Conservation (phyloP, 2,888 invertebrate genomes). For the Cantharis rufa region DNA sequence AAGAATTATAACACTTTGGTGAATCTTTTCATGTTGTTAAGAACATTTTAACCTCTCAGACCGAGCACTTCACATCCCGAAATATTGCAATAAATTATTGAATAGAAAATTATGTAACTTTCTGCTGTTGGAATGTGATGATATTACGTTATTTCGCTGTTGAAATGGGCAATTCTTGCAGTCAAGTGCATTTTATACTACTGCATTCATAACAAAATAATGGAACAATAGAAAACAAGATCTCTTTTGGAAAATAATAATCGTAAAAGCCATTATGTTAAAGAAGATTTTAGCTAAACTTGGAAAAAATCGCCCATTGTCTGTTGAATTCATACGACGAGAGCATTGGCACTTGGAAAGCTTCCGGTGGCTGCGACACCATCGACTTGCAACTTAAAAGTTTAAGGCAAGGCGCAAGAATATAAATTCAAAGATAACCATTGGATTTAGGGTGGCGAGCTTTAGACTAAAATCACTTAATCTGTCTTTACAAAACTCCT, state of each 20-base stretch:
- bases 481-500: conserved; percentile 23
- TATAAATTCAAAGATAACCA: conserved; percentile 30
- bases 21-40: not conserved
- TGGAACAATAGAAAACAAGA: conserved; percentile 23
- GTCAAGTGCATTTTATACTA: conserved; percentile 16
- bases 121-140: not conserved
- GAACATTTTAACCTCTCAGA: not conserved
- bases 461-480: conserved; percentile 28
- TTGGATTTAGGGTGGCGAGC: conserved; percentile 21
- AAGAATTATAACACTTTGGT: not conserved
- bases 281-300: conserved; percentile 18
- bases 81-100: not conserved
- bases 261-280: conserved; percentile 28
- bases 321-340: conserved; percentile 28
- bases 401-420: conserved; percentile 18
- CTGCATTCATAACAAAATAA: conserved; percentile 23
- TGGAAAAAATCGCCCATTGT: conserved; percentile 21
- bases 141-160: not conserved
- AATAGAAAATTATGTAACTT: not conserved
- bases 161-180: not conserved
- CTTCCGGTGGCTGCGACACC: conserved; percentile 33
- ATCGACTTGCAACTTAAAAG: conserved; percentile 24
- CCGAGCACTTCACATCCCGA: not conserved
- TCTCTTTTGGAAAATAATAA: conserved; percentile 25
- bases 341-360: conserved; percentile 35